phyloP scores from a whole-genome alignment of 2,797 vertebrate species.

The Anguilla anguilla region DNA sequence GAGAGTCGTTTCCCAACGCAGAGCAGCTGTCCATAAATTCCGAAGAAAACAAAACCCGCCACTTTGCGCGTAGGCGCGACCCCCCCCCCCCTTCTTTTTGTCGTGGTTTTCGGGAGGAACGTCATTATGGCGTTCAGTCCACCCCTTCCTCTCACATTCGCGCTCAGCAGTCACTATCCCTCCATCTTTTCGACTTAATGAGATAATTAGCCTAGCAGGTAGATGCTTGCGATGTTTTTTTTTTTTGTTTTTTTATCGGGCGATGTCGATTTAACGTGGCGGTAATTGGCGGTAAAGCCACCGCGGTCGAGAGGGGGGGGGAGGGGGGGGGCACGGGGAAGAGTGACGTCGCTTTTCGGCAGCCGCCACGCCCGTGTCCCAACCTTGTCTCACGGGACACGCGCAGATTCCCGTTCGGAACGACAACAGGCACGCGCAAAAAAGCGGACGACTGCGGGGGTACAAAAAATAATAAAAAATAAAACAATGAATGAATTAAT shows the following conservation, averaged over 20 bases:
- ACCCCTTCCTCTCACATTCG: background rate
- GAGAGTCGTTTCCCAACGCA: background rate
- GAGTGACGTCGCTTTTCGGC: background rate
- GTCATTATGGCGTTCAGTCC: background rate
- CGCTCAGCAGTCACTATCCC: background rate
- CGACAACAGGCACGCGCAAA: background rate
- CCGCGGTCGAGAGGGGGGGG: background rate
- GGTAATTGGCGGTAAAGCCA: background rate
- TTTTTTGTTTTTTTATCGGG: no score
- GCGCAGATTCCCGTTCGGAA: background rate
- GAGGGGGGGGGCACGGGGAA: background rate
- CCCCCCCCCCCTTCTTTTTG: background rate
- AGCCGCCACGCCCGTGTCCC: background rate
- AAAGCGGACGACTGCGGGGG: background rate
- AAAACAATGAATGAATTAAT: no score
- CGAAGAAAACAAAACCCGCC: background rate
- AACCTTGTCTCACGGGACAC: constrained; percentile 5
- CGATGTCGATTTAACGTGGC: constrained; percentile 17
- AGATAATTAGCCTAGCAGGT: constrained; percentile 30
- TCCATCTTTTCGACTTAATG: constrained; percentile 20
- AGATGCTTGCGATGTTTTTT: background rate
- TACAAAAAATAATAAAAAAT: no score
- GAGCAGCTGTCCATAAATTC: background rate
- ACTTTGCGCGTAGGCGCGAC: background rate
- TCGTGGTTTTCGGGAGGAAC: background rate